A percentile compares a stretch with the other conserved stretches of the same genome.
These are phyloP conservation scores for Drosophila colorata DNA, from an alignment of 2,888 invertebrate genomes.

Conservation along the genomic window DNA sequence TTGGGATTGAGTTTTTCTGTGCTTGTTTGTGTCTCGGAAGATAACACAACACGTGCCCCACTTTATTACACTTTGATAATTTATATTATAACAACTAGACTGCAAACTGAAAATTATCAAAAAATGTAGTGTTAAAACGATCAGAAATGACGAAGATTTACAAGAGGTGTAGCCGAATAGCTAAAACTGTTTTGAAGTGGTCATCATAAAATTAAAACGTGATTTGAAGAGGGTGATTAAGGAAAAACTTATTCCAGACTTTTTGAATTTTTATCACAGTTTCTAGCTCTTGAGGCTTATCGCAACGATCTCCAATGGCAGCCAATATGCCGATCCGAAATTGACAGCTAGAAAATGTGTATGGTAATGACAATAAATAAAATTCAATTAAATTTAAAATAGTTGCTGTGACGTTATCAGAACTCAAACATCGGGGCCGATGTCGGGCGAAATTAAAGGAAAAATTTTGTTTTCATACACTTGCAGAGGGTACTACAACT, in stretches of 20 bases:
- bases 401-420: slow-evolving; percentile 52
- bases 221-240: slow-evolving; percentile 25
- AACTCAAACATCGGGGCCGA: slow-evolving; percentile 28
- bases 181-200: slow-evolving; percentile 9
- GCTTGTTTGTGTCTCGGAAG: neutral
- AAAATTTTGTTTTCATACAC: neutral
- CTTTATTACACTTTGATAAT: neutral
- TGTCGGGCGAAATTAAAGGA: slow-evolving; percentile 3
- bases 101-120: neutral
- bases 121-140: neutral
- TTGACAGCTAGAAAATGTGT: slow-evolving; percentile 38
- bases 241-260: slow-evolving; percentile 6
- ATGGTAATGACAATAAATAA: slow-evolving; percentile 65
- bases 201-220: slow-evolving; percentile 20
- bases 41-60: neutral
- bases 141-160: slow-evolving; percentile 3
- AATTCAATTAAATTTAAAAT: slow-evolving; percentile 58
- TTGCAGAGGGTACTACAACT: too few species aligned
- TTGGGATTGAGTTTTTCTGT: too few species aligned
- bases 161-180: neutral
- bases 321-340: slow-evolving; percentile 28
- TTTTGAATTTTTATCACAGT: slow-evolving; percentile 18
- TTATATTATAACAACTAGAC: neutral
- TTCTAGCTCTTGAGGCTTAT: slow-evolving; percentile 34
- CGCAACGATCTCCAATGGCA: slow-evolving; percentile 11